Evolutionary conservation across 2,888 invertebrate species (phyloP).

Genomic region (Brachylomia viminalis): DNA sequence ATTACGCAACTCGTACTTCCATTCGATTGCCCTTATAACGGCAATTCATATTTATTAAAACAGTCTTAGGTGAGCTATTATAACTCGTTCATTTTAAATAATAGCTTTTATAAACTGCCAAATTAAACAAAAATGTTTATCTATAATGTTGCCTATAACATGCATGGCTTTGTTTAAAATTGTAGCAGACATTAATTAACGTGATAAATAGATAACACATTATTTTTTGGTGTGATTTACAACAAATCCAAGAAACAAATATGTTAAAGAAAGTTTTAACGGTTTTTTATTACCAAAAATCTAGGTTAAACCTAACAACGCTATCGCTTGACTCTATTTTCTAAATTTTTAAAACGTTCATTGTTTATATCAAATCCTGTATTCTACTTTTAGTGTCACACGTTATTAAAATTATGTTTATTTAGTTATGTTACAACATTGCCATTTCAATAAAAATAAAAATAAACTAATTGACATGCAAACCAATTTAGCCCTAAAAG

Average conservation of each 20-base stretch:
- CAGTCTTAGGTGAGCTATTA: neutral
- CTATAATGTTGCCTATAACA: neutral
- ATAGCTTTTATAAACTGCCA: neutral
- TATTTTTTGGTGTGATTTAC: neutral
- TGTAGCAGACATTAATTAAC: neutral
- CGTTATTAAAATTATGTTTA: neutral
- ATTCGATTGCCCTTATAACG: constrained; percentile 15
- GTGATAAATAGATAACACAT: neutral
- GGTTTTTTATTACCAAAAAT: neutral
- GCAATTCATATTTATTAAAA: constrained; percentile 19
- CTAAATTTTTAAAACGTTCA: neutral
- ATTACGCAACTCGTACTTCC: neutral
- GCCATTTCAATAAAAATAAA: neutral
- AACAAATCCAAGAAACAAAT: neutral
- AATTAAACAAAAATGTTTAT: neutral
- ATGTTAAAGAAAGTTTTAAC: neutral
- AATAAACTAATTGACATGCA: neutral
- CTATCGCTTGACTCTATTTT: neutral
- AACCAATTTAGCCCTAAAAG: neutral
- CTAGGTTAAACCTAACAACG: neutral
- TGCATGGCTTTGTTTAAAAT: neutral
- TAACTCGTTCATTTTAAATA: constrained; percentile 28
- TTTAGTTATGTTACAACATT: neutral
- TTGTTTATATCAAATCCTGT: no score
- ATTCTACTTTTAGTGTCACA: neutral